Base-by-base conservation (phyloP, 2,888 invertebrate genomes). In the Xylocampa areola region DNA sequence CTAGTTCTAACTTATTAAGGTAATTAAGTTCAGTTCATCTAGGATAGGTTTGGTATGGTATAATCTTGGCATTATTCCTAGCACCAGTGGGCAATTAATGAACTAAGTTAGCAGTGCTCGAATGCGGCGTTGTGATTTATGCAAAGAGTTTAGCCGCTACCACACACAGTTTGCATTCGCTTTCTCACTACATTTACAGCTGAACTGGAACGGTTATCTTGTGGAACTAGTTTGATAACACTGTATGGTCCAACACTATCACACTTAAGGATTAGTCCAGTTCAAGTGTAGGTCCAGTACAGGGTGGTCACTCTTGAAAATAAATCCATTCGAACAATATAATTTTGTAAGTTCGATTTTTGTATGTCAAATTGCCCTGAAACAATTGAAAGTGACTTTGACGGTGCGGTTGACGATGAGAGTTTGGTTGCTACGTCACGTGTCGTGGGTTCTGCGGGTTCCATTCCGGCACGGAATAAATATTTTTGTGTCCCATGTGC, bases 101-200 rank as follows among this genome's bases (percentile, higher is more conserved):
- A 77, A 73, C 68, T 59, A 84, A 83, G 80, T 84, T 82, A 55
- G 50, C 55, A 40, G 53, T 45, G 65, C 61, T 71, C 72, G 71
- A 74, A 68, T 74, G 76, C 73, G 70, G 67, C 69, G 61, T 70
- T 74, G 69, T 80, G 81, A 84, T 84, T 84, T 83, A 84, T 78
- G 78, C 68, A 70, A 70, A 70, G 73, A 80, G 79, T 75, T 73
- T 73, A 69, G 39, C 63, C 61, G 36, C 49, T 29, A 58, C 62
- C 57, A 64, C 58, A 68, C 45, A 64, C 53, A 54, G 68, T 57
- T 40, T 50, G 60, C 76, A 73, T 72, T 61, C 55, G 66, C 69
- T 70, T 59, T 66, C 68, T 66, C 58, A 60, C 63, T 72, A 68
- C 66, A 67, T 72, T 74, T 69, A 48, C 47, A 40, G 32, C 30